Percentiles rank a stretch among this genome's conserved stretches.
These are phyloP conservation scores for Maniola hyperantus DNA, from an alignment of 2,888 invertebrate species.

Conservation along the genomic window DNA sequence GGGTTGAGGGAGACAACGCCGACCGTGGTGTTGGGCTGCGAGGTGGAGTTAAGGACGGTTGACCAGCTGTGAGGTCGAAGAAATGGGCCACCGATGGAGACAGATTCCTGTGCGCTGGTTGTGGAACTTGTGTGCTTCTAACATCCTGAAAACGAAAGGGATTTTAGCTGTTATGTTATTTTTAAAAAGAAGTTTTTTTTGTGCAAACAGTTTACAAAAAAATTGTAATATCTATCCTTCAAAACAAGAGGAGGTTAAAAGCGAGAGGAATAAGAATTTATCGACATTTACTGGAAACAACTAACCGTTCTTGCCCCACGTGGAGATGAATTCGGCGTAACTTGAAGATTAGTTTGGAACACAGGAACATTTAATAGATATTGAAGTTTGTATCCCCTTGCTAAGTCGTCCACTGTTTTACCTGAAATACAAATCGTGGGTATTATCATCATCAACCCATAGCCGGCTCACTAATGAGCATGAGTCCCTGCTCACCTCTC, in stretches of 20 bases:
- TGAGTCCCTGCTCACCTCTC: no score
- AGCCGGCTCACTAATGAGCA: no score
- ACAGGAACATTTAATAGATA: constrained; percentile 51
- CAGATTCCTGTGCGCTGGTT: constrained; percentile 54
- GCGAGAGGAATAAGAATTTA: no score
- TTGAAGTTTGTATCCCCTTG: constrained; percentile 68
- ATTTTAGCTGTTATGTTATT: not conserved
- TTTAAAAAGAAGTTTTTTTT: no score
- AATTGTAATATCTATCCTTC: no score
- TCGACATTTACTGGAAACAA: no score
- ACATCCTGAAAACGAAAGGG: constrained; percentile 47
- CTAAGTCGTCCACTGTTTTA: constrained; percentile 70
- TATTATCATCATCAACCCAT: no score
- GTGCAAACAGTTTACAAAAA: no score
- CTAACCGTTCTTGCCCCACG: constrained; percentile 48
- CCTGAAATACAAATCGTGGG: constrained; percentile 47
- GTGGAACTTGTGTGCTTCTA: constrained; percentile 45
- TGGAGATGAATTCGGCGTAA: constrained; percentile 41
- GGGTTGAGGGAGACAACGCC: constrained; percentile 25
- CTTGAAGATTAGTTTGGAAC: constrained; percentile 37
- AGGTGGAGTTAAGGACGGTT: constrained; percentile 61
- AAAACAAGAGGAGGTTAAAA: no score
- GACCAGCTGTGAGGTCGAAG: constrained; percentile 67
- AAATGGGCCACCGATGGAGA: constrained; percentile 76
- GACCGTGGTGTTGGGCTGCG: constrained; percentile 38